These are phyloP conservation scores for Pheosia gnoma DNA, from an alignment of 2,888 invertebrate genomes.

Conservation along the genomic window DNA sequence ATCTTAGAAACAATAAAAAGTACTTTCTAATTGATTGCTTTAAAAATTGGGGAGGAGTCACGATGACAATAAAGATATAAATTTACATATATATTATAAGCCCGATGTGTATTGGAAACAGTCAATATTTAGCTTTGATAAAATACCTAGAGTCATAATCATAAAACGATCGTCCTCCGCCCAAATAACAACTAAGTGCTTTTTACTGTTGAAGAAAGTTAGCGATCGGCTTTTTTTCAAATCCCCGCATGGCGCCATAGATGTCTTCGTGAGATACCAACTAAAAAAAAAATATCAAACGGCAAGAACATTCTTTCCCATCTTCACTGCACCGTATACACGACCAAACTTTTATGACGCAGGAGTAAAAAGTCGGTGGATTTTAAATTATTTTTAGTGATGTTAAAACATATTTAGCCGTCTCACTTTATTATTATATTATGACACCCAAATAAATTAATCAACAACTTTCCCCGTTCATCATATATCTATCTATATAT, in stretches of 20 bases:
- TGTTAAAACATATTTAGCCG: neutral
- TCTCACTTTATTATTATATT: slow-evolving; percentile 12
- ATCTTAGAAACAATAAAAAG: too few species aligned
- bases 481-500: slow-evolving; percentile 3
- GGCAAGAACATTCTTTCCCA: neutral
- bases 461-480: slow-evolving; percentile 30
- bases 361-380: neutral
- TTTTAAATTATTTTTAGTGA: neutral
- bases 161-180: slow-evolving; percentile 33
- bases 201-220: slow-evolving; percentile 41
- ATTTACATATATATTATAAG: neutral
- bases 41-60: neutral
- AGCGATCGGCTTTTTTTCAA: slow-evolving; percentile 28
- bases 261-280: slow-evolving; percentile 20
- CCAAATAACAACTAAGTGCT: slow-evolving; percentile 32
- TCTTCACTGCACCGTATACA: slow-evolving; percentile 13
- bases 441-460: slow-evolving; percentile 20
- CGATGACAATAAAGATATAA: neutral
- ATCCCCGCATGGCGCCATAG: slow-evolving; percentile 17
- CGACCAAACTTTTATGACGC: slow-evolving; percentile 1
- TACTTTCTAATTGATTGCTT: neutral
- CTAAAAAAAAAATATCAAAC: slow-evolving; percentile 15
- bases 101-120: neutral
- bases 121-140: slow-evolving; percentile 37
- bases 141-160: slow-evolving; percentile 33